phyloP scores from a whole-genome alignment of 1,140 invertebrate species.

The Sipha flava region DNA sequence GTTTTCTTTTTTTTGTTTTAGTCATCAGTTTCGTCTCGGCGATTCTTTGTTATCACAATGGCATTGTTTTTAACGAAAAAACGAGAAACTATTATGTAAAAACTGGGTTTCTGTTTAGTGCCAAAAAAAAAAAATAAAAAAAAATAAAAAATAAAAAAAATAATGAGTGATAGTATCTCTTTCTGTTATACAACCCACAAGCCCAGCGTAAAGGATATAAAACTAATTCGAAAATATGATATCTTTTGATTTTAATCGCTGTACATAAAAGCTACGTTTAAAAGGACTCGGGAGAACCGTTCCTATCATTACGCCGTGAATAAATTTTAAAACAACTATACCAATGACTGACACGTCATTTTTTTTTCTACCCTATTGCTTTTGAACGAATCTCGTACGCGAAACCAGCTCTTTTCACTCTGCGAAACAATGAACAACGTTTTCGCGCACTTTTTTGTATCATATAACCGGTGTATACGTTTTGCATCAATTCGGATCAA shows the following conservation, averaged over 20 bases:
- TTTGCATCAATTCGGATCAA: too few species aligned
- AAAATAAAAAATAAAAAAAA: not conserved
- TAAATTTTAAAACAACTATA: not conserved
- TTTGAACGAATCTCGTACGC: too few species aligned
- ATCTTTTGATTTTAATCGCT: slow-evolving; percentile 6
- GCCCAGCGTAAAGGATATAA: not conserved
- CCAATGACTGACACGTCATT: not conserved
- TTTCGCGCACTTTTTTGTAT: too few species aligned
- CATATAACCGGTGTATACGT: too few species aligned
- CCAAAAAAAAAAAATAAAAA: not conserved
- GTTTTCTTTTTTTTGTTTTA: not conserved
- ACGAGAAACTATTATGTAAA: not conserved
- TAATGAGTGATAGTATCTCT: not conserved
- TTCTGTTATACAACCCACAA: not conserved
- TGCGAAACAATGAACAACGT: too few species aligned
- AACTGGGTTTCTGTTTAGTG: not conserved
- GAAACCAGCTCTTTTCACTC: too few species aligned
- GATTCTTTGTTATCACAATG: not conserved
- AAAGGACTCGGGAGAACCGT: not conserved
- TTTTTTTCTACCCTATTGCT: not conserved
- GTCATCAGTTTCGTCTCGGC: not conserved
- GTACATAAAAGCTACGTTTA: not conserved
- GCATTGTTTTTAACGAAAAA: not conserved
- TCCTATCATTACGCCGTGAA: not conserved
- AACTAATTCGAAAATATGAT: not conserved